Percentiles rank a stretch among this genome's conserved stretches.
These are phyloP conservation scores for Edolisoma coerulescens DNA, from an alignment of 2,113 vertebrate genomes.

Conservation along the genomic window DNA sequence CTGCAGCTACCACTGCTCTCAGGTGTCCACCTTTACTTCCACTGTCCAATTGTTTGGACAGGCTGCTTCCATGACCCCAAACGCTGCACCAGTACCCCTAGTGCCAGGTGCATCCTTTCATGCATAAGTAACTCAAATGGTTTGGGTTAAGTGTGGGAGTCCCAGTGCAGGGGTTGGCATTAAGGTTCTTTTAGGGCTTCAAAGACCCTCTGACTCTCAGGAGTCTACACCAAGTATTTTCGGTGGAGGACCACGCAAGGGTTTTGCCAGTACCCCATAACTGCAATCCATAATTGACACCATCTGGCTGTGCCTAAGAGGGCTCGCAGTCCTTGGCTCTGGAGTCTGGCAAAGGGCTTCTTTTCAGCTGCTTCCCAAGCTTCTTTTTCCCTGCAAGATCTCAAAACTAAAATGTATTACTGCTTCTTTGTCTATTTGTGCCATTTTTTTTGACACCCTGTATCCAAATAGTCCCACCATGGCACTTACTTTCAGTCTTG, in stretches of 20 bases:
- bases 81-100: not conserved
- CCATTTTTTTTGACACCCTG: not conserved
- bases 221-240: not conserved
- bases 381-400: not conserved
- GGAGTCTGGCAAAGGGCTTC: not conserved
- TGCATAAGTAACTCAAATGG: not conserved
- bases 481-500: not conserved
- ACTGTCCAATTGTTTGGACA: not conserved
- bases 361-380: not conserved
- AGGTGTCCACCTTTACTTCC: not conserved
- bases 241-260: not conserved
- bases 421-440: not conserved
- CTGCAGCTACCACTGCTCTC: not conserved
- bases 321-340: not conserved
- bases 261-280: not conserved
- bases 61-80: not conserved
- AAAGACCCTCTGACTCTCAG: not conserved
- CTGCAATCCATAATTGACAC: not conserved
- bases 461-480: rapidly evolving
- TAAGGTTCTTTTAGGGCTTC: not conserved
- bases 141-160: not conserved
- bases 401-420: not conserved
- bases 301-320: not conserved
- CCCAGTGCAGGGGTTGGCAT: not conserved
- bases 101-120: not conserved